Evolutionary conservation across 2,113 vertebrate genomes (phyloP).

Genomic region (Apteryx owenii): DNA sequence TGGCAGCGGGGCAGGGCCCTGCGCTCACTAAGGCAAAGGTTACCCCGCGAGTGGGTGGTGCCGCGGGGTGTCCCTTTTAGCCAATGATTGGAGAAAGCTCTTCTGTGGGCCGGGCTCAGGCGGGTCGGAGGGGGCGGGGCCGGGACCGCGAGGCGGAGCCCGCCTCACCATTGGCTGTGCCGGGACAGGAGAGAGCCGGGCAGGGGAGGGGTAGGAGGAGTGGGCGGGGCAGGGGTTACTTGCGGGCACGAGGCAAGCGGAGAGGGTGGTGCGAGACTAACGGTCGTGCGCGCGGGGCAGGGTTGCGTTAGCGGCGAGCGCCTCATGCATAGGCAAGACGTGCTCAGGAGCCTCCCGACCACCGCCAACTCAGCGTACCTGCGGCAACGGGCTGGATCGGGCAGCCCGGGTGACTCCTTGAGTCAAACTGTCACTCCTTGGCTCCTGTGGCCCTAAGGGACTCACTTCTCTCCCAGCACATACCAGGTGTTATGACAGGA

Average conservation of each 20-base stretch:
- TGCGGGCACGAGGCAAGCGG: slow-evolving; percentile 50
- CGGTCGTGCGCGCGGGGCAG: not conserved
- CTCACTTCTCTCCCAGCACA: fast-evolving
- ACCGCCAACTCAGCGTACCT: too few species aligned
- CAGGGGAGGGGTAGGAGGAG: slow-evolving; percentile 23
- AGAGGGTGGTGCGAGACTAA: fast-evolving
- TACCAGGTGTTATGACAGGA: fast-evolving
- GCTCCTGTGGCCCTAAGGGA: not conserved
- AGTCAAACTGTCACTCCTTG: fast-evolving
- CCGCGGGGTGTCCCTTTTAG: not conserved
- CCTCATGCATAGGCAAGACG: too few species aligned
- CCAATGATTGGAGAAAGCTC: not conserved
- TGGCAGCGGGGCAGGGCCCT: slow-evolving; percentile 13
- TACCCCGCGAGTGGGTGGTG: slow-evolving; percentile 4
- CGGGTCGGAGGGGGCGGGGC: not conserved
- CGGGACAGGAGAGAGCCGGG: slow-evolving; percentile 73
- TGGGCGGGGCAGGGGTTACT: slow-evolving; percentile 69
- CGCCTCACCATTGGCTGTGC: slow-evolving; percentile 67
- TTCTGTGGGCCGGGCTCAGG: not conserved
- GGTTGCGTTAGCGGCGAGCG: too few species aligned
- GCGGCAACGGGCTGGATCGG: too few species aligned
- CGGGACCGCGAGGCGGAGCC: not conserved
- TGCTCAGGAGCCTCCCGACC: fast-evolving
- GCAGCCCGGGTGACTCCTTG: fast-evolving
- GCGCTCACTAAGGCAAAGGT: slow-evolving; percentile 60